A percentile compares a stretch with the other conserved stretches of the same genome.
phyloP scores from a whole-genome alignment of 2,797 vertebrate species.

The Hippocampus kuda region DNA sequence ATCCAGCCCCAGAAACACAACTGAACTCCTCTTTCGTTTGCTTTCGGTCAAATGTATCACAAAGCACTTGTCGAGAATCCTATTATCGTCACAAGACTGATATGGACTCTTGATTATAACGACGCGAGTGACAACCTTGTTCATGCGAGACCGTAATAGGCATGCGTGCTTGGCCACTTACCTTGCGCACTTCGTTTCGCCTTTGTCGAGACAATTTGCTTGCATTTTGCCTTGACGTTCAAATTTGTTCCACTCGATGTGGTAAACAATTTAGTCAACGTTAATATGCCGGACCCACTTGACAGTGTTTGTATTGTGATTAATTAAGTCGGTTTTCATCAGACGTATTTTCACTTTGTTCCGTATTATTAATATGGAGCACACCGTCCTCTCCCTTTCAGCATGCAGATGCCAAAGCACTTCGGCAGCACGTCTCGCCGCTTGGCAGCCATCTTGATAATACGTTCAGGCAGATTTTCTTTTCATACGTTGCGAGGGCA shows the following conservation, averaged over 20 bases:
- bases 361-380: constrained; percentile 1
- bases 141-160: not conserved
- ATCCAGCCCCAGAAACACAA: not conserved
- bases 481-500: not conserved
- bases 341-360: constrained; percentile 5
- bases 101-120: too few relatives aligned
- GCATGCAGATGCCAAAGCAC: not conserved
- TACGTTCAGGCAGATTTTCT: constrained; percentile 1
- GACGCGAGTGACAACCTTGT: not conserved
- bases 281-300: not conserved
- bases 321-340: constrained; percentile 12
- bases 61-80: too few relatives aligned
- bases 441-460: constrained; percentile 4
- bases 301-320: constrained; percentile 13
- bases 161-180: not conserved
- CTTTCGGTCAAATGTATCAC: too few relatives aligned
- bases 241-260: constrained; percentile 2
- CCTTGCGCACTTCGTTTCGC: not conserved
- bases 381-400: not conserved
- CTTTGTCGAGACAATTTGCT: constrained; percentile 4
- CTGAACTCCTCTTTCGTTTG: too few relatives aligned
- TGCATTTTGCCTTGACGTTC: not conserved
- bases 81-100: too few relatives aligned
- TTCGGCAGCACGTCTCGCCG: not conserved
- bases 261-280: constrained; percentile 2